Base-by-base conservation (phyloP, 2,797 vertebrate species). In the Jordanella pulchra region DNA sequence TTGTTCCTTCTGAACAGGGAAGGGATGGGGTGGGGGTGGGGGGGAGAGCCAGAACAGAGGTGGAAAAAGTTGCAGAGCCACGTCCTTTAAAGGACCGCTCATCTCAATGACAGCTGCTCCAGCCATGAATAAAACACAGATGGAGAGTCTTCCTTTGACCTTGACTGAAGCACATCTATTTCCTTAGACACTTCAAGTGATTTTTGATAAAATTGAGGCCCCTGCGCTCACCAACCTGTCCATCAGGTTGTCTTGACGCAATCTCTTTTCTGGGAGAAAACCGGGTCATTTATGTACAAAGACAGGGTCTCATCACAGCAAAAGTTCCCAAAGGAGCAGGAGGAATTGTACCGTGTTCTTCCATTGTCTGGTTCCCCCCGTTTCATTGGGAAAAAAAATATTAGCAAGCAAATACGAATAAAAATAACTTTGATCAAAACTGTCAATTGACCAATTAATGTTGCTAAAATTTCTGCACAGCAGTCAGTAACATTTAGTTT, bases 211-310 rank as follows among this genome's bases (percentile, higher is more conserved):
- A 88, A 71, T 48, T 67, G 79, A 77, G 79, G 82, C 56, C 82
- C 86, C 76, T 79, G 53, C 76, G 84, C 84, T 84, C 89, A 85
- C 83, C 84, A 79, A 70, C 82, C 86, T 76, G 87, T 89, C 90
- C 35, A 70, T 92, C 87, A 85, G 73, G 78, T 76, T 74, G 83
- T 76, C 82, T 85, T 56, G 3, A 44, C 78, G 39, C 39, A 10
- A 65, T 69, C 65, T 84, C 78, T 81, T 83, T 82, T 84, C 74
- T 60, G 39, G 51, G 72, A 85, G 64, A 9, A 42, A 77, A 70
- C 66, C 66, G 47, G 58, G 66, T 89, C 73, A 76, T 76, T 81
- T 79, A 81, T 89, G 86, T 81, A 50, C 76, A 71, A 78, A 90
- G 73, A 68, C 18, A 44, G 6, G 58, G 65, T 55, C 63, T 64